Evolutionary conservation across 2,113 vertebrate species (phyloP).

Genomic region (Neomonachus schauinslandi): DNA sequence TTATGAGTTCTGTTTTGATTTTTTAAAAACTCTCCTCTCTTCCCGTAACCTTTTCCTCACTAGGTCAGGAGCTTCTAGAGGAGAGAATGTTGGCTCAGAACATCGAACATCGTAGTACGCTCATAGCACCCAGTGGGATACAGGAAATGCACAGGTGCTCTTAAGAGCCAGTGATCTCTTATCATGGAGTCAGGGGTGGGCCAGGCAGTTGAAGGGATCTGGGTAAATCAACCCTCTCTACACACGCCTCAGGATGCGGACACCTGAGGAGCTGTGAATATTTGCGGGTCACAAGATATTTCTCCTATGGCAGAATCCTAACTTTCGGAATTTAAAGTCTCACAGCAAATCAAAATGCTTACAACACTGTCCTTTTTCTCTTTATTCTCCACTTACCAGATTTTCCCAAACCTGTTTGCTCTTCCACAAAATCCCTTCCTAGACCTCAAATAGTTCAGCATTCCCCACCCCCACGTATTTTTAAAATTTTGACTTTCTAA

Average conservation of each 20-base stretch:
- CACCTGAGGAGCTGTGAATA: not conserved
- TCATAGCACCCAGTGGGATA: not conserved
- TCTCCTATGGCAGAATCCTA: not conserved
- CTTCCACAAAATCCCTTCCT: not conserved
- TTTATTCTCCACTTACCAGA: not conserved
- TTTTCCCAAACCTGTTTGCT: not conserved
- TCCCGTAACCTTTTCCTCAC: not conserved
- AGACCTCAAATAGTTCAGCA: not conserved
- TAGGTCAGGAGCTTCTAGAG: not conserved
- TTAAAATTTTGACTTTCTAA: not conserved
- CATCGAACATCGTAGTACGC: not conserved
- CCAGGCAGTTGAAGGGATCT: not conserved
- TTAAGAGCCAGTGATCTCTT: fast-evolving
- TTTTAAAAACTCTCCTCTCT: not conserved
- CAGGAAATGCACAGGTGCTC: not conserved
- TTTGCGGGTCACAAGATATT: not conserved
- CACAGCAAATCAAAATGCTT: not conserved
- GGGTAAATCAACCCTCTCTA: not conserved
- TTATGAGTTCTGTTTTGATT: not conserved
- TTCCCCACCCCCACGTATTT: not conserved
- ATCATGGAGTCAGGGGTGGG: not conserved
- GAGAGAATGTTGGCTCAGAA: not conserved
- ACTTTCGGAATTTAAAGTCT: not conserved
- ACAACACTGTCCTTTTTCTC: not conserved
- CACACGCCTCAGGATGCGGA: not conserved